Base-by-base conservation (phyloP, 2,113 vertebrate genomes). In the Promerops cafer region DNA sequence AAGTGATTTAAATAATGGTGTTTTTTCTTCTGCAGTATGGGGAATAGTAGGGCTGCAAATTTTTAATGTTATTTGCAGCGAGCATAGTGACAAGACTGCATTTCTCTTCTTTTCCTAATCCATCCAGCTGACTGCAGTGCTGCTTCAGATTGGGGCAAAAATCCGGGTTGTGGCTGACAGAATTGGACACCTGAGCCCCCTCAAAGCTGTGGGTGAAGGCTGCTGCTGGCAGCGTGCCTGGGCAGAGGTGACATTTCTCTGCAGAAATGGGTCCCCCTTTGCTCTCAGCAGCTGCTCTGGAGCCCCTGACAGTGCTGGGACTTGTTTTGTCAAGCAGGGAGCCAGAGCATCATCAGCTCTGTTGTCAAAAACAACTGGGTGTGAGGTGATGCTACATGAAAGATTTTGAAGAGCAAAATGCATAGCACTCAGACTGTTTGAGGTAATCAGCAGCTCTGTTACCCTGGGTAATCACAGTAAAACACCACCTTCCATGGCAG, bases 121-220 rank as follows among this genome's bases (percentile, higher is more conserved):
- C 39, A 45, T 3, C 21, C 1, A 3, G 13, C 28, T 75, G 84
- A 35, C 39, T 78, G 13, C 42, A 65, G 50, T 11, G 30, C 56
- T 53, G n/a, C 15, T 54, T 37, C 42, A 37, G 28, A n/a, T 79
- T 2, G 13, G 26, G 23, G 37, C 31, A 39, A 3, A 72, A 72
- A 26, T 56, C 26, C 0, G 0, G 42, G 8, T 0, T 5, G 39
- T 40, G 47, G 42, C 44, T 0, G 14, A 15, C 23, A 6, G 7
- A 17, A 12, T n/a, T 40, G 13, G 39, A 7, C 40, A 5, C 27
- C 6, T 0, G 33, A 61, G 50, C 39, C 33, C 17, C 59, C 71
- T 52, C 44, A 5, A 2, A 74, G 80, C n/a, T 4, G 22, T 8
- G 4, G 6, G 40, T 27, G 71, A 39, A 24, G 53, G 66, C 56